Base-by-base conservation (phyloP, 2,888 invertebrate species). In the Eretmocerus hayati region DNA sequence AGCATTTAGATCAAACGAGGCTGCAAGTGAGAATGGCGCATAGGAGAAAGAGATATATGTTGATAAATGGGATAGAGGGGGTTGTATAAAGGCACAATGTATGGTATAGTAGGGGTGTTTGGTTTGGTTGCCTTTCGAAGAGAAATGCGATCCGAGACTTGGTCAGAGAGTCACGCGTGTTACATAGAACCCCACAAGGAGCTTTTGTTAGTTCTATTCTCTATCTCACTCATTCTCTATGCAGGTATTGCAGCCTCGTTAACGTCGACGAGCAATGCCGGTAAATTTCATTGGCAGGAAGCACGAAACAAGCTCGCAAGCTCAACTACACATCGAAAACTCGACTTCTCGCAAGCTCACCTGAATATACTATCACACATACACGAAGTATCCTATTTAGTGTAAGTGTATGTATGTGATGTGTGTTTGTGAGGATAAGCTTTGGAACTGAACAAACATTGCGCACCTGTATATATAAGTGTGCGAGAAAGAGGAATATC, bases 261-360 rank as follows among this genome's bases (percentile, higher is more conserved):
- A 47, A 32, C 46, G 23, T 5, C 26, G 26, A 6, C 26, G 26
- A 6, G 30, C 50, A 38, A 21, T 21, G 15, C 39, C 23, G 18
- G 50, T 42, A 45, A 50, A 48, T 48, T 46, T 42, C 49, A 50
- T 50, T 37, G 41, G 48, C 48, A 43, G 43, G 39, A 39, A 26
- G 43, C 48, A 43, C 48, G 39, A 33, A 48, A 32, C 39, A 26
- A 36, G 35, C 30, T 31, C 41, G 36, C 8, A n/a, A n/a, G n/a
- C n/a, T 6, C 26, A 26, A 26, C 6, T 26, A 26, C 26, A 6
- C 26, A 26, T 26, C 26, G 26, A 11, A 6, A 9, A n/a, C n/a
- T n/a, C n/a, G n/a, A n/a, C n/a, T n/a, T n/a, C n/a, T n/a, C n/a
- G n/a, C n/a, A n/a, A n/a, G n/a, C n/a, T n/a, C n/a, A n/a, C n/a